Conservation (phyloP, 2,888 invertebrate species). For the Ophion ventricosus region DNA sequence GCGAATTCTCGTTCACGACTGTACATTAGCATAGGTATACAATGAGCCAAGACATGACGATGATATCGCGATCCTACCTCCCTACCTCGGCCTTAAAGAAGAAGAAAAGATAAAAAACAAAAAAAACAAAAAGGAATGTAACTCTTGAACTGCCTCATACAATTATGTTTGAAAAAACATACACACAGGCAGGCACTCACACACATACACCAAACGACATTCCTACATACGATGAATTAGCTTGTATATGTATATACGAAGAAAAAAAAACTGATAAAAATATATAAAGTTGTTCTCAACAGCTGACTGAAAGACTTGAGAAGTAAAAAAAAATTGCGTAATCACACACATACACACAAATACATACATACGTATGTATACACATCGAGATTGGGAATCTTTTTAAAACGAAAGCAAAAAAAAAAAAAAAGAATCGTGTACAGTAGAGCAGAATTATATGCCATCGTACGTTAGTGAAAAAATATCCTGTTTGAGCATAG, state of each 20-base stretch:
- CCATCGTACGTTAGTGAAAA: conserved; percentile 45
- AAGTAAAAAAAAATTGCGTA: conserved; percentile 52
- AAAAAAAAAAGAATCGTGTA: conserved; percentile 41
- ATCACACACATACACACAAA: conserved; percentile 24
- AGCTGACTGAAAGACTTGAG: conserved; percentile 61
- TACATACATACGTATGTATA: conserved; percentile 6
- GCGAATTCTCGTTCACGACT: conserved; percentile 54
- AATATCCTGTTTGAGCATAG: conserved; percentile 52
- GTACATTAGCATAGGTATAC: conserved; percentile 58
- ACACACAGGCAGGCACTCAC: conserved; percentile 4
- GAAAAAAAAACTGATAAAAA: conserved; percentile 22
- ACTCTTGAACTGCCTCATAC: conserved; percentile 66
- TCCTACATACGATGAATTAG: conserved; percentile 64
- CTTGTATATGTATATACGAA: conserved; percentile 56
- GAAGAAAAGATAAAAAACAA: conserved; percentile 4
- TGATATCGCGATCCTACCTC: conserved; percentile 67
- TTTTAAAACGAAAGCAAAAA: conserved; percentile 19
- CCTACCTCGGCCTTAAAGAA: conserved; percentile 66
- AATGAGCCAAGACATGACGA: conserved; percentile 66
- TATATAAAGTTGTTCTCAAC: conserved; percentile 58
- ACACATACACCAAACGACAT: conserved; percentile 62
- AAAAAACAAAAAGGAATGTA: conserved; percentile 30
- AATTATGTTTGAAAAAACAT: conserved; percentile 48
- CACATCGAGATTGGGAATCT: conserved; percentile 37
- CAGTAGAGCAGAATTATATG: conserved; percentile 56